Evolutionary conservation across 1,140 invertebrate species (phyloP), one percentile per base, ranked within the genome.

Genomic region (Drosophila malerkotliana): DNA sequence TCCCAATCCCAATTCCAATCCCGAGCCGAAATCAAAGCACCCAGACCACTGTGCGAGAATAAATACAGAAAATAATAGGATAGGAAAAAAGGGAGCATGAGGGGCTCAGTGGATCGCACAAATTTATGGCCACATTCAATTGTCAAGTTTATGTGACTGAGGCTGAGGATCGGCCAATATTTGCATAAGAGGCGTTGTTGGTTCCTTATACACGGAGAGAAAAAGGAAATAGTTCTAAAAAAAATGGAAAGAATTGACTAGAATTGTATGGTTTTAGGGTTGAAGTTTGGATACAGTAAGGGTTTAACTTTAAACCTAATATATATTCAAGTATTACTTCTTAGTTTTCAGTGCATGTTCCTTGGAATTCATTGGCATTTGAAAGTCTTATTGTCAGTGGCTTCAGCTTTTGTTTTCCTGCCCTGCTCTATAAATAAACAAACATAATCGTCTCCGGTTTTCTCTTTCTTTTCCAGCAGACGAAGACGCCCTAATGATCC

Each of bases 111-210:
- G 61, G 78, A 45, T 54, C 52, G 55, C 63, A 49, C 66, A 60
- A 85, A 85, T 85, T 87, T 85, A 87, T 87, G 73, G 69, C 78
- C 81, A 82, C 81, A 85, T 85, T 85, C 81, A 85, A 85, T 85
- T 85, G 78, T 82, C 82, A 82, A 87, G 82, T 87, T 87, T 87
- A 84, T 87, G 82, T 87, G 82, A 83, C 80, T 79, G 77, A 57
- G 56, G 49, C 67, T 57, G 61, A 74, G 59, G 53, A 74, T 72
- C 72, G 51, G 71, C 61, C 77, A 72, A 58, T 67, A 83, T 83
- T 83, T 83, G 80, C 80, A 83, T 83, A 83, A 85, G 81, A 83
- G 62, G 71, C 71, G 80, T 76, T 44, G 62, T 41, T 61, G 63
- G 41, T 44, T 44, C 41, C 41, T 18, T 44, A 7, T 44, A 44